phyloP scores from a whole-genome alignment of 30 jellyfish, hydroid and myxozoan genomes.

The Hydractinia symbiolongicarpus region DNA sequence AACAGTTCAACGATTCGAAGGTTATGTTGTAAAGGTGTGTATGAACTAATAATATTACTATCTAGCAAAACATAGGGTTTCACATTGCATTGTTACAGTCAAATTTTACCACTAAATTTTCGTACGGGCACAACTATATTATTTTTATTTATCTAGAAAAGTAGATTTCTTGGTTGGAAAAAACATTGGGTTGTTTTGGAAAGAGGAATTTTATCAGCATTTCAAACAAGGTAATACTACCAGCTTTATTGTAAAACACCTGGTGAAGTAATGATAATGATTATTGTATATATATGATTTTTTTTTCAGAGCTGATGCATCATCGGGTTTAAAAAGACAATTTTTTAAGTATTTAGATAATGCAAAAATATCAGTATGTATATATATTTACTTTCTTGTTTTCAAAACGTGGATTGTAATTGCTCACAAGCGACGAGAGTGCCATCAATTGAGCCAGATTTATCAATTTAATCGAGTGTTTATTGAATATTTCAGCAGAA shows the following conservation, averaged over 20 bases:
- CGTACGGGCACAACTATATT: no score
- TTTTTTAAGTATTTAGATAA: conserved; percentile 78
- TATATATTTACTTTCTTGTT: not conserved
- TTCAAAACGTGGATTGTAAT: no score
- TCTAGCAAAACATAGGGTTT: not conserved
- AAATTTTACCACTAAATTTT: no score
- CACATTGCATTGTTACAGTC: no score
- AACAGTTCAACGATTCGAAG: conserved; percentile 91
- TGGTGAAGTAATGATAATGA: no score
- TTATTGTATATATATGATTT: not conserved
- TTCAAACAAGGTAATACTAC: conserved; percentile 49
- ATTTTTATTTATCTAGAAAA: conserved; percentile 37
- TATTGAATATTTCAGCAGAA: no score
- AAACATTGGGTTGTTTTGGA: conserved; percentile 90
- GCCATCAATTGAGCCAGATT: no score
- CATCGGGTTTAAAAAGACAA: conserved; percentile 84
- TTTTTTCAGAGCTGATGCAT: conserved; percentile 92
- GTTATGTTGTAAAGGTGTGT: conserved; percentile 72
- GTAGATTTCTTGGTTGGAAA: conserved; percentile 87
- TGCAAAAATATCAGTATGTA: conserved; percentile 76
- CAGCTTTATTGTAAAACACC: no score
- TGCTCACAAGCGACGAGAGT: no score
- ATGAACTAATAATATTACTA: not conserved
- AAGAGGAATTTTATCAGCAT: conserved; percentile 88
- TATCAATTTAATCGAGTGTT: no score